Percentiles rank a stretch among this genome's conserved stretches.
These are phyloP conservation scores for Eledona agricola DNA, from an alignment of 2,888 invertebrate species.

Conservation along the genomic window DNA sequence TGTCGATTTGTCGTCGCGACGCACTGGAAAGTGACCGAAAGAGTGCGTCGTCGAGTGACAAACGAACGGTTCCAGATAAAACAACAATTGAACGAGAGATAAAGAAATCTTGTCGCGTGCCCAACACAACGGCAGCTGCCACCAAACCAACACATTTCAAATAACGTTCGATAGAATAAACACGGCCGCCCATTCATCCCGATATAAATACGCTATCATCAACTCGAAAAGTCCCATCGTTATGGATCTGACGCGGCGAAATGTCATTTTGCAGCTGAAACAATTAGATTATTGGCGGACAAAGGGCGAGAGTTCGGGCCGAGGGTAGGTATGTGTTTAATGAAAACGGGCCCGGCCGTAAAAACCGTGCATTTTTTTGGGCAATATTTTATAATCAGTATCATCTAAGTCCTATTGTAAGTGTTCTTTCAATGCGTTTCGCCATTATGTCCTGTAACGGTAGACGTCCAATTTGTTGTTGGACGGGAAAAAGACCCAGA, in stretches of 20 bases:
- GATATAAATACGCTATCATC: slow-evolving; percentile 17
- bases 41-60: slow-evolving; percentile 14
- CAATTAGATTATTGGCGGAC: too few relatives aligned
- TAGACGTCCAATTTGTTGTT: slow-evolving; percentile 45
- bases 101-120: slow-evolving; percentile 62
- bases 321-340: too few relatives aligned
- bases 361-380: slow-evolving; percentile 35
- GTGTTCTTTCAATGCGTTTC: slow-evolving; percentile 56
- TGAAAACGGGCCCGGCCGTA: slow-evolving; percentile 1
- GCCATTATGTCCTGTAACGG: slow-evolving; percentile 59
- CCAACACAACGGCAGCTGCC: slow-evolving; percentile 52
- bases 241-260: slow-evolving; percentile 3
- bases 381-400: slow-evolving; percentile 58
- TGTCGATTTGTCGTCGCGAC: slow-evolving; percentile 6
- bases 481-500: slow-evolving; percentile 29
- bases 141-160: slow-evolving; percentile 50
- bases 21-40: slow-evolving; percentile 14
- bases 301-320: too few relatives aligned
- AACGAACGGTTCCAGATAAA: slow-evolving; percentile 55
- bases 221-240: slow-evolving; percentile 14
- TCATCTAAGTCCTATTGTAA: slow-evolving; percentile 55
- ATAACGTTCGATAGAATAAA: slow-evolving; percentile 50
- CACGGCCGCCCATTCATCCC: slow-evolving; percentile 35
- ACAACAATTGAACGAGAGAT: slow-evolving; percentile 61
- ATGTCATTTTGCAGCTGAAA: slow-evolving; percentile 11